A percentile compares a stretch with the other conserved stretches of the same genome.
These are phyloP conservation scores for Temnothorax ravouxi DNA, from an alignment of 2,888 invertebrate genomes.

Conservation along the genomic window DNA sequence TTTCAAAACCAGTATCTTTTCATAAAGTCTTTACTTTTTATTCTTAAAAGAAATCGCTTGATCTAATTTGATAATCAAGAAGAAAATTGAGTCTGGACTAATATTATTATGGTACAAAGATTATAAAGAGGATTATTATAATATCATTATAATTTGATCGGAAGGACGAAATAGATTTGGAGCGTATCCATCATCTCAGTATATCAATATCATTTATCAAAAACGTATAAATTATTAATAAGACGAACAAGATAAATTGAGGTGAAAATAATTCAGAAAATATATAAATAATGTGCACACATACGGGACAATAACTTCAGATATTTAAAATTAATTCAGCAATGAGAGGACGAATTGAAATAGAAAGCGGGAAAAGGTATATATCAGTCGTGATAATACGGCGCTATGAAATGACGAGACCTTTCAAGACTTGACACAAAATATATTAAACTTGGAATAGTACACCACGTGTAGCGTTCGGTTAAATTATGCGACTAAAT, in stretches of 20 bases:
- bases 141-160: not conserved
- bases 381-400: not conserved
- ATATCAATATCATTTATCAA: not conserved
- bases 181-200: not conserved
- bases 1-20: not conserved
- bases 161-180: not conserved
- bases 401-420: slow-evolving; percentile 57
- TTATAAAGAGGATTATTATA: not conserved
- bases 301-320: not conserved
- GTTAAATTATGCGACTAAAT: slow-evolving; percentile 77
- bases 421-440: slow-evolving; percentile 84
- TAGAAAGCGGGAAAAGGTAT: too few relatives aligned
- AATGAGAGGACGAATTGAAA: not conserved
- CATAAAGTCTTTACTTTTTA: not conserved
- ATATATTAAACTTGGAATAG: slow-evolving; percentile 85
- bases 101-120: not conserved
- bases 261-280: not conserved
- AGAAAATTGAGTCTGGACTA: not conserved
- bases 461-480: slow-evolving; percentile 81
- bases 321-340: not conserved
- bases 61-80: not conserved
- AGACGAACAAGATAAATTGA: not conserved
- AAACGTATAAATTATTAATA: not conserved
- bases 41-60: not conserved
- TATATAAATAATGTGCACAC: not conserved